phyloP scores from a whole-genome alignment of 2,888 invertebrate species.

The Exocentrus adspersus region DNA sequence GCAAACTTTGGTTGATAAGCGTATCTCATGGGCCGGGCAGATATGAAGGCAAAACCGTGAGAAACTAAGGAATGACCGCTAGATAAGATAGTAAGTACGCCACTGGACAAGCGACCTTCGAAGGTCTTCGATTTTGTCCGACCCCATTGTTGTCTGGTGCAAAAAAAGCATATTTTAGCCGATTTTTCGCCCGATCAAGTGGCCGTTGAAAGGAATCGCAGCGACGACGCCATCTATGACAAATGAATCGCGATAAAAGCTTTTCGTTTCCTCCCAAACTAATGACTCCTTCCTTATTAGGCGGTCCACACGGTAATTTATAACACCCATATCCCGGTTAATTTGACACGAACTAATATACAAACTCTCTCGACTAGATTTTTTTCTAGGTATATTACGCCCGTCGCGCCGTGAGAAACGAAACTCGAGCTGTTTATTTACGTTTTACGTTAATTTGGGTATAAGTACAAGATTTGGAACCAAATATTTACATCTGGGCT shows the following conservation, averaged over 20 bases:
- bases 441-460: too few species aligned
- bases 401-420: not conserved
- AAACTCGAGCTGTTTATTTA: not conserved
- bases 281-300: not conserved
- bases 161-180: too few species aligned
- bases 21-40: too few species aligned
- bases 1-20: too few species aligned
- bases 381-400: too few species aligned
- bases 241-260: too few species aligned
- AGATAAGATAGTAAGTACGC: not conserved
- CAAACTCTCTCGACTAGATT: too few species aligned
- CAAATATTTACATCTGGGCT: too few species aligned
- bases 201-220: too few species aligned
- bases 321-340: not conserved
- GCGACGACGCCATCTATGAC: too few species aligned
- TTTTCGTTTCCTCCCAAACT: not conserved
- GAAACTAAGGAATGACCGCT: not conserved
- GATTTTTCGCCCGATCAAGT: too few species aligned
- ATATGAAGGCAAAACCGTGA: not conserved
- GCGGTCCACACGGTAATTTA: not conserved
- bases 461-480: too few species aligned
- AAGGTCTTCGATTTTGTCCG: not conserved
- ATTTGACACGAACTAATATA: not conserved
- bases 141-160: constrained; percentile 10
- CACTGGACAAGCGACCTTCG: not conserved